These are phyloP conservation scores for Telmatochromis brachygnathus DNA, from an alignment of 2,113 vertebrate species.

Conservation along the genomic window DNA sequence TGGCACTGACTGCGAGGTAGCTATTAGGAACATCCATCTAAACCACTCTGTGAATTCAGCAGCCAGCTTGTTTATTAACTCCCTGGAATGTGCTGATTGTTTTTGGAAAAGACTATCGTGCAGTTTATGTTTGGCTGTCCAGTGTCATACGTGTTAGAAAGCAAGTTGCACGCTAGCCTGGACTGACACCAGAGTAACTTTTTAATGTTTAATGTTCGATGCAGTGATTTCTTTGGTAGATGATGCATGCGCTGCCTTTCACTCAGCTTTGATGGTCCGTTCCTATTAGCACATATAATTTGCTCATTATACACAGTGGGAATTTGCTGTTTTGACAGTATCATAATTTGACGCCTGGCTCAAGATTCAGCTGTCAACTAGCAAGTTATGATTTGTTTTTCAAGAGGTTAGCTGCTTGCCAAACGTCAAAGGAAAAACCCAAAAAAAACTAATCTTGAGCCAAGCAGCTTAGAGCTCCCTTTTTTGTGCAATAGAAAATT, in stretches of 20 bases:
- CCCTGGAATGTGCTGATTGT: neutral
- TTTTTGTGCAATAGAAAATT: slow-evolving; percentile 18
- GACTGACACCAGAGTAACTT: neutral
- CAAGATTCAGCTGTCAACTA: slow-evolving; percentile 14
- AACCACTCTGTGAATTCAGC: neutral
- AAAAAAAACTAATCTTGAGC: neutral
- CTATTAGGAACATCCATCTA: neutral
- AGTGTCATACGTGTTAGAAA: neutral
- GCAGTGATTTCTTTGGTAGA: neutral
- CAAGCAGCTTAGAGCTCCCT: slow-evolving; percentile 8
- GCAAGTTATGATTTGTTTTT: slow-evolving; percentile 18
- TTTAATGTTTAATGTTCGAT: neutral
- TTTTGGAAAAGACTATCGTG: neutral
- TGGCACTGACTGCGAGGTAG: neutral
- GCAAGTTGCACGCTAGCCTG: neutral
- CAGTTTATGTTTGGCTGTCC: neutral
- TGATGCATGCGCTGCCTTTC: neutral
- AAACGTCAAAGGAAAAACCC: neutral
- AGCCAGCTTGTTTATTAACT: neutral
- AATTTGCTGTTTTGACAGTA: neutral
- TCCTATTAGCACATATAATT: neutral
- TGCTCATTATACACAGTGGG: neutral
- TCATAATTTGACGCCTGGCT: neutral
- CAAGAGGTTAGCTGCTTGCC: slow-evolving; percentile 9
- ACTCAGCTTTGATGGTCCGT: neutral